Percentiles rank a stretch among this genome's conserved stretches.
Conservation (phyloP, 2,888 invertebrate species). For the Euzetes globulus region DNA sequence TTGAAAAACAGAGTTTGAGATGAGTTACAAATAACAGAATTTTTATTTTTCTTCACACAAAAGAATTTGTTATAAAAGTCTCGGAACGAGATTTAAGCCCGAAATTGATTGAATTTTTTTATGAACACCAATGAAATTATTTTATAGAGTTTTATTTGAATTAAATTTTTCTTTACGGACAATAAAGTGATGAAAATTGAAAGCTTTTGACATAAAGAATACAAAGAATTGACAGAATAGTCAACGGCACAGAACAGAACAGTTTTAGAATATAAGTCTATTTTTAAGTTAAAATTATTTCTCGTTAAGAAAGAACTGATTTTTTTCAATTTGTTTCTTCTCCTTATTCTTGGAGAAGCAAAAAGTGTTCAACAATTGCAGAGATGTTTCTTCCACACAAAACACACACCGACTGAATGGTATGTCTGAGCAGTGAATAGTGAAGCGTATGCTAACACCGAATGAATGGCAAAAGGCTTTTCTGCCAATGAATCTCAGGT, state of each 20-base stretch:
- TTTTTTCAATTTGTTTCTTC: neutral
- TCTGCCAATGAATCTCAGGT: conserved; percentile 5
- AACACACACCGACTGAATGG: conserved; percentile 12
- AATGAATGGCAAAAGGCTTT: neutral
- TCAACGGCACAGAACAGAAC: neutral
- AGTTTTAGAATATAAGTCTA: neutral
- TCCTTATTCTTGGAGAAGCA: neutral
- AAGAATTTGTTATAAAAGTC: neutral
- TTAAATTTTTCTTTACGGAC: neutral
- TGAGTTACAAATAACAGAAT: no score
- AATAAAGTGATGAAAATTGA: conserved; percentile 5
- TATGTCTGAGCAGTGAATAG: neutral
- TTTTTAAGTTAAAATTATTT: neutral
- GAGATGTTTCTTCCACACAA: neutral
- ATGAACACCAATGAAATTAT: neutral
- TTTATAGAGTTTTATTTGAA: neutral
- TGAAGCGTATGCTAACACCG: conserved; percentile 6
- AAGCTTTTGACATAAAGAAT: neutral
- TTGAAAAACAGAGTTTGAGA: no score
- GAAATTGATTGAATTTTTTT: neutral
- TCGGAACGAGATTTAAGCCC: neutral
- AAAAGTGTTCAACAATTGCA: neutral
- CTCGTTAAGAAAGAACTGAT: neutral
- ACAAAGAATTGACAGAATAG: neutral
- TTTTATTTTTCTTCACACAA: no score